Evolutionary conservation across 2,888 invertebrate species (phyloP).

Genomic region (Apotomis betuletana): DNA sequence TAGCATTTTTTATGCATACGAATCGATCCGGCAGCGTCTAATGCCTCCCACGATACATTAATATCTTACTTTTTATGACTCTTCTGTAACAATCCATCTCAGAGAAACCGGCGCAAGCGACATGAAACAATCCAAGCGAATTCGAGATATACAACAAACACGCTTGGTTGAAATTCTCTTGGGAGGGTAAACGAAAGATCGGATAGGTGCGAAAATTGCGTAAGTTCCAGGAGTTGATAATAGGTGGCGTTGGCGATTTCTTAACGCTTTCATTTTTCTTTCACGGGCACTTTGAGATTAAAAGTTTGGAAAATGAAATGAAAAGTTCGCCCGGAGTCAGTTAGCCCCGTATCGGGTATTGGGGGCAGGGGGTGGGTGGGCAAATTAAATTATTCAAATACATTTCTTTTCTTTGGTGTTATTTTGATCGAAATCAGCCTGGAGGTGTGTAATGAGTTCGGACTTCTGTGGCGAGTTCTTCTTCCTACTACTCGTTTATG

Average conservation of each 20-base stretch:
- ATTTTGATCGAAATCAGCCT: slow-evolving; percentile 41
- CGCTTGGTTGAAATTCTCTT: slow-evolving; percentile 33
- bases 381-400: slow-evolving; percentile 44
- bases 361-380: slow-evolving; percentile 48
- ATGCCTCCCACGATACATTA: slow-evolving; percentile 84
- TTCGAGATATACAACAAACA: background rate
- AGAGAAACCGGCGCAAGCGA: slow-evolving; percentile 54
- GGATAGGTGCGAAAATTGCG: slow-evolving; percentile 54
- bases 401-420: slow-evolving; percentile 43
- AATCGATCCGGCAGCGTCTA: slow-evolving; percentile 81
- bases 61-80: slow-evolving; percentile 84
- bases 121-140: slow-evolving; percentile 28
- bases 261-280: slow-evolving; percentile 80
- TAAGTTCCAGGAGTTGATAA: slow-evolving; percentile 75
- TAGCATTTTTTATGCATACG: slow-evolving; percentile 84
- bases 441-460: slow-evolving; percentile 39
- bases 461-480: slow-evolving; percentile 22
- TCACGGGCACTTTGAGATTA: slow-evolving; percentile 84
- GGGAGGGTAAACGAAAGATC: slow-evolving; percentile 23
- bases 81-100: slow-evolving; percentile 78
- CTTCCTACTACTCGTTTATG: slow-evolving; percentile 23
- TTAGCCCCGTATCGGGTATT: slow-evolving; percentile 64
- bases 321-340: slow-evolving; percentile 66
- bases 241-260: slow-evolving; percentile 81
- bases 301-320: slow-evolving; percentile 82